phyloP scores from a whole-genome alignment of 2,888 invertebrate genomes.

The Pachymerium ferrugineum region DNA sequence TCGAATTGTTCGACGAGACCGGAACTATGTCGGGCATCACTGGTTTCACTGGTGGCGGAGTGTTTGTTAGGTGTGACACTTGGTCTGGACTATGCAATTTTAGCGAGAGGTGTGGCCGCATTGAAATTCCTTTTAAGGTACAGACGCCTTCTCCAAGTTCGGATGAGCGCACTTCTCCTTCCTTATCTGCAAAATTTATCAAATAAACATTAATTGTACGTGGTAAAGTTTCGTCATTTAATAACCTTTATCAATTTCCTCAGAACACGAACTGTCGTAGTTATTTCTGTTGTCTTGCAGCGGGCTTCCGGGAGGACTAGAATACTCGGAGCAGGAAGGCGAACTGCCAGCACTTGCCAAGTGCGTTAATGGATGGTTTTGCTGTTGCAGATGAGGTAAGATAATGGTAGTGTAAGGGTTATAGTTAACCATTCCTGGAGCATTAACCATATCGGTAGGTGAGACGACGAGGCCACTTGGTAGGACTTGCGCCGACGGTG shows the following conservation, averaged over 20 bases:
- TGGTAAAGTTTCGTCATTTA: neutral
- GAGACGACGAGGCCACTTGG: neutral
- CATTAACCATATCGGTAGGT: neutral
- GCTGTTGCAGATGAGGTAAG: conserved; percentile 11
- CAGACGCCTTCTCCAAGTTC: too few relatives aligned
- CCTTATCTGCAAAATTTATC: neutral
- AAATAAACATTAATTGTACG: neutral
- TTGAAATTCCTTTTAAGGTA: neutral
- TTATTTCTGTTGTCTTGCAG: neutral
- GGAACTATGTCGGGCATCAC: neutral
- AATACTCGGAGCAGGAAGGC: conserved; percentile 31
- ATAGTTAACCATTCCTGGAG: neutral
- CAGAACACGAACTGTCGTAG: conserved; percentile 32
- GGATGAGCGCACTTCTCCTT: neutral
- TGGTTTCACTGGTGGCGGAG: too few relatives aligned
- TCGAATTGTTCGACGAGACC: neutral
- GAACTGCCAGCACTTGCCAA: conserved; percentile 12
- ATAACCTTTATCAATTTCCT: conserved; percentile 32
- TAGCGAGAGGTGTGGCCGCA: neutral
- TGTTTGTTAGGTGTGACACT: too few relatives aligned
- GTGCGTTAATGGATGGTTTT: neutral
- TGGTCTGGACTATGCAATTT: neutral
- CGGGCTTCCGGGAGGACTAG: conserved; percentile 32
- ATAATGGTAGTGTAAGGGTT: conserved; percentile 7
- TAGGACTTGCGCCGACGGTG: neutral